Percentiles rank a stretch among this genome's conserved stretches.
Evolutionary conservation across 2,113 vertebrate genomes (phyloP).

Genomic region (Tor tambroides): DNA sequence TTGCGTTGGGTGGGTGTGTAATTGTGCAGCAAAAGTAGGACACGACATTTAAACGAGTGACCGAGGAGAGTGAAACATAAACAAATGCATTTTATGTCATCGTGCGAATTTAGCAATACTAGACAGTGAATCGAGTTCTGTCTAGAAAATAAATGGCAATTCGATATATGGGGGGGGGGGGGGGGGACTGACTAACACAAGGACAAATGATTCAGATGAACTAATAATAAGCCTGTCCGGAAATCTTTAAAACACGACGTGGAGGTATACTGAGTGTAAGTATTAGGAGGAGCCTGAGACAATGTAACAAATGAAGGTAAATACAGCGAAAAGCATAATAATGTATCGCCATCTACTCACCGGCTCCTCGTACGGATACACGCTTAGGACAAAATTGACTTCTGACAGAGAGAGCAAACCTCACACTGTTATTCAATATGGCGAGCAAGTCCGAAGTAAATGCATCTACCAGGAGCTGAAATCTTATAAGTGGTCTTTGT

Average conservation of each 20-base stretch:
- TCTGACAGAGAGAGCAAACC: constrained; percentile 5
- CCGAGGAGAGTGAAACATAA: neutral
- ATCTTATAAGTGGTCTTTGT: neutral
- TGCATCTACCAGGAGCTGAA: neutral
- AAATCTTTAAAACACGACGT: neutral
- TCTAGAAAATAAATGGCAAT: neutral
- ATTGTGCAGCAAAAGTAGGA: neutral
- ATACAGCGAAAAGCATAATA: neutral
- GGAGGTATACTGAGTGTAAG: neutral
- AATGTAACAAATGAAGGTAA: neutral
- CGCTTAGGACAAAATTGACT: constrained; percentile 41
- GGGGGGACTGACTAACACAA: neutral
- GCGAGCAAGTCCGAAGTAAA: neutral
- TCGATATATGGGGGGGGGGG: neutral
- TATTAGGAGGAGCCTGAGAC: neutral
- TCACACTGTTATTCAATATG: neutral
- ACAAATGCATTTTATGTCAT: neutral
- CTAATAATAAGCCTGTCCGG: neutral
- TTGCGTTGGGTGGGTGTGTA: neutral
- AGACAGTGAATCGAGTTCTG: too few relatives aligned
- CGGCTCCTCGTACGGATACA: constrained; percentile 31
- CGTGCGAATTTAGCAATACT: neutral
- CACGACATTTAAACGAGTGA: neutral
- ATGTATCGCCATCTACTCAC: constrained; percentile 10
- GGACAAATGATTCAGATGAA: neutral